Percentiles rank a stretch among this genome's conserved stretches.
Evolutionary conservation across 2,888 invertebrate species (phyloP).

Genomic region (Dusona sp.): DNA sequence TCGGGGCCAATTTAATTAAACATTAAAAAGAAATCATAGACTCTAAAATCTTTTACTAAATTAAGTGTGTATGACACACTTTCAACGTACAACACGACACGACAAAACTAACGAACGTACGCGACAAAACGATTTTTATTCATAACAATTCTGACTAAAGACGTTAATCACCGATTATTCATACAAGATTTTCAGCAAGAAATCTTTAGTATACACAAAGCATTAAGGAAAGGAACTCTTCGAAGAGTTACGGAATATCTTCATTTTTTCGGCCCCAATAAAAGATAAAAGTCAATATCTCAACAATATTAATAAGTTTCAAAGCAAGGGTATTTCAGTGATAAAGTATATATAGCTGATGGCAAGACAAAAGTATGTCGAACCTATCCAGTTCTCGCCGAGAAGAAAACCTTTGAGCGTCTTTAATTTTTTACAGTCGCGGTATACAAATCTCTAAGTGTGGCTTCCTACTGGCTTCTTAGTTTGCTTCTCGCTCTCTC

Average conservation of each 20-base stretch:
- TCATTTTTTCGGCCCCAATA: background rate
- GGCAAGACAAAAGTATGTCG: conserved; percentile 37
- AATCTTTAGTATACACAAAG: background rate
- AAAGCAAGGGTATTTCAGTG: conserved; percentile 1
- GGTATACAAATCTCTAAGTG: conserved; percentile 46
- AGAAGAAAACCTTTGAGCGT: conserved; percentile 55
- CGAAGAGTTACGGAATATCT: conserved; percentile 14
- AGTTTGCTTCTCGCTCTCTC: background rate
- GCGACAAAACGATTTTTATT: background rate
- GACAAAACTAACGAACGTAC: too few species aligned
- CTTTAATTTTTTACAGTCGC: conserved; percentile 47
- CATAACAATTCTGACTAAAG: background rate
- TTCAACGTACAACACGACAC: too few species aligned
- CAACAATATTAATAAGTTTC: conserved; percentile 8
- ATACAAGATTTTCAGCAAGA: background rate
- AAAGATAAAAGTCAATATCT: background rate
- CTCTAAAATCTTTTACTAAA: too few species aligned
- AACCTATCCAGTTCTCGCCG: conserved; percentile 6
- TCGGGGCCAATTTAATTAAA: too few species aligned
- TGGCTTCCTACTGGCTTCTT: conserved; percentile 9
- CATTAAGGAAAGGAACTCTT: background rate
- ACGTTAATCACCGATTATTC: conserved; percentile 1
- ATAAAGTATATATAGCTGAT: background rate
- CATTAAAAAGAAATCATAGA: too few species aligned
- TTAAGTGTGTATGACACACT: too few species aligned